These are phyloP conservation scores for Malacoctenus gilli DNA, from an alignment of 2,797 vertebrate species.

Conservation along the genomic window DNA sequence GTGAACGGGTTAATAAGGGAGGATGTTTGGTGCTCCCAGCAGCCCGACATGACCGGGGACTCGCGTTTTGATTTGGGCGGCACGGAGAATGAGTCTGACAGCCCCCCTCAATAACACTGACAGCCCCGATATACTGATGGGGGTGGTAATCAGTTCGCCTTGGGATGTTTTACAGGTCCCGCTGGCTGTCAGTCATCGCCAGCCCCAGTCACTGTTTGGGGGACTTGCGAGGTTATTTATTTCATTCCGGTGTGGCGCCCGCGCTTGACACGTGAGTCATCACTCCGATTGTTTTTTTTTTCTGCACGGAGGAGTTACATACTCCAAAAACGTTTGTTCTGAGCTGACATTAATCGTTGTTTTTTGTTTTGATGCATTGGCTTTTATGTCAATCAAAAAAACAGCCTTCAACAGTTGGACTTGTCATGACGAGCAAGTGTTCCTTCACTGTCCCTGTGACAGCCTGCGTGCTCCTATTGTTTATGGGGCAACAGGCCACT, in stretches of 20 bases:
- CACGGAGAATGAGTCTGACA: conserved; percentile 68
- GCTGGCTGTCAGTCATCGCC: conserved; percentile 67
- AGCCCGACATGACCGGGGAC: conserved; percentile 71
- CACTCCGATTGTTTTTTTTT: too few species aligned
- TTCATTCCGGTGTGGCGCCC: conserved; percentile 33
- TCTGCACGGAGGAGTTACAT: too few species aligned
- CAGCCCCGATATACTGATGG: conserved; percentile 67
- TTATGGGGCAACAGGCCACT: conserved; percentile 34
- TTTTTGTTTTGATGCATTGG: conserved; percentile 35
- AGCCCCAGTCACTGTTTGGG: conserved; percentile 36
- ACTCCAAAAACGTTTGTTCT: conserved; percentile 28
- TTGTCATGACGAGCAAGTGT: conserved; percentile 11
- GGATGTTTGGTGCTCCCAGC: conserved; percentile 66
- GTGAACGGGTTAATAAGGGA: conserved; percentile 75
- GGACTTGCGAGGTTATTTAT: conserved; percentile 51
- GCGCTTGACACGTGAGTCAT: conserved; percentile 57
- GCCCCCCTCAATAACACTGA: conserved; percentile 75
- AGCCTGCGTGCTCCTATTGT: conserved; percentile 20
- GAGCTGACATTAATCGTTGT: not conserved
- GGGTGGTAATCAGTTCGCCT: conserved; percentile 67
- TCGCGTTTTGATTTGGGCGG: conserved; percentile 74
- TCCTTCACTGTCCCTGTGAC: conserved; percentile 9
- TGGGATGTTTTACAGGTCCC: conserved; percentile 75
- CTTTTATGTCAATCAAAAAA: conserved; percentile 8
- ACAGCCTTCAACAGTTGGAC: not conserved